Conservation (phyloP, 2,888 invertebrate genomes). For the Dichetophora obliterata region DNA sequence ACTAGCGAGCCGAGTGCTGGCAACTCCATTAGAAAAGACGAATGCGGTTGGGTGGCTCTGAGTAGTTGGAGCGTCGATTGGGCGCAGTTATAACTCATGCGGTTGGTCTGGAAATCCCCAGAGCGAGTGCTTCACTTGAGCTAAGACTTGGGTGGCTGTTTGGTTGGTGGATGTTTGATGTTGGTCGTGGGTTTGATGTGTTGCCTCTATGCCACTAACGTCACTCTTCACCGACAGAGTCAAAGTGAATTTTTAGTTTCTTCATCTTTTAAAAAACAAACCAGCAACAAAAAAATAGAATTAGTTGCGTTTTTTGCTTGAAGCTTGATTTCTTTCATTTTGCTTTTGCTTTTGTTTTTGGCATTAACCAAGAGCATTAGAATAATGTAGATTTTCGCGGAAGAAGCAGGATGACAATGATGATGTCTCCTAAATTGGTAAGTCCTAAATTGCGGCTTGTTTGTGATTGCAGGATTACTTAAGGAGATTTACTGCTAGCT, state of each 20-base stretch:
- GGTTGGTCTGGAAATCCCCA: slow-evolving; percentile 10
- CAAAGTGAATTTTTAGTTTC: slow-evolving; percentile 31
- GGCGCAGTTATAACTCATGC: not conserved
- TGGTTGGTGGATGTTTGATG: not conserved
- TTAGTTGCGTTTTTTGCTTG: not conserved
- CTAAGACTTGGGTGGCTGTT: not conserved
- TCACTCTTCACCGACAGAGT: not conserved
- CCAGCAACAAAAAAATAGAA: too few species aligned
- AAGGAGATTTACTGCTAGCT: not conserved
- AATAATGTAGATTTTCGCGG: not conserved
- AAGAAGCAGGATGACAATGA: not conserved
- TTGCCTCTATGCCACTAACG: not conserved
- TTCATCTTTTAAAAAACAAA: not conserved
- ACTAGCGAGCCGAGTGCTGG: slow-evolving; percentile 46
- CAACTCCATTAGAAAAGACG: slow-evolving; percentile 23
- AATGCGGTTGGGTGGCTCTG: not conserved
- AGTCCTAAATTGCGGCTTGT: slow-evolving; percentile 23
- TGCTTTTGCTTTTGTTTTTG: not conserved
- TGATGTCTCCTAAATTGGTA: slow-evolving; percentile 5
- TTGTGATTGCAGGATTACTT: not conserved
- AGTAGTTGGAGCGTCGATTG: not conserved
- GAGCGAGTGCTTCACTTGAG: not conserved
- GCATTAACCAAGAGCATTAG: not conserved
- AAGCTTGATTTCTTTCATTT: slow-evolving; percentile 2
- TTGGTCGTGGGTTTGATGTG: not conserved